Conservation (phyloP, 2,113 vertebrate species). For the Nasalis larvatus region DNA sequence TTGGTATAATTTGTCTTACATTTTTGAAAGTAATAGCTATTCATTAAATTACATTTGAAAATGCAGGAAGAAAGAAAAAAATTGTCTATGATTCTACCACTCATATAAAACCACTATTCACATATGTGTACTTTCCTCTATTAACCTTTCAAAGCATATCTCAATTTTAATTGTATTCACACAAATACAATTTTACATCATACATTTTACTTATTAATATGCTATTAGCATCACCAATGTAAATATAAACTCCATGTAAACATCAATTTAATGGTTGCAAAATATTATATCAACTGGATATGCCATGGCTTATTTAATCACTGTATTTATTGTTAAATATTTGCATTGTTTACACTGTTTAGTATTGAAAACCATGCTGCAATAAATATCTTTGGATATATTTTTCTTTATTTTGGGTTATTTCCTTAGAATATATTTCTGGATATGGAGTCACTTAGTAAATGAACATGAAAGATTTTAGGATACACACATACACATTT, state of each 20-base stretch:
- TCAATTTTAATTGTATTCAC: neutral
- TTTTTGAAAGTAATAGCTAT: conserved; percentile 48
- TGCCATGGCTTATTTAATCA: neutral
- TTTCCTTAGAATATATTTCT: neutral
- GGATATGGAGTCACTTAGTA: neutral
- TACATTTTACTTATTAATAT: conserved; percentile 19
- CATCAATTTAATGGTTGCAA: conserved; percentile 17
- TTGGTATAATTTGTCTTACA: conserved; percentile 53
- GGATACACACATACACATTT: neutral
- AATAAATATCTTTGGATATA: neutral
- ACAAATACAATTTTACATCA: neutral
- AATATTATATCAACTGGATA: neutral
- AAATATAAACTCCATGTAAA: conserved; percentile 23
- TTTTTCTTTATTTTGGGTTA: conserved; percentile 23
- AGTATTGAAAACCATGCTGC: neutral
- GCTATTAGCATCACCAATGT: neutral
- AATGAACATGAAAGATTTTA: neutral
- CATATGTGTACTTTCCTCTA: neutral
- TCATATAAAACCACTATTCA: neutral
- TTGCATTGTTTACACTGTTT: neutral
- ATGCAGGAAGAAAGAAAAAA: conserved; percentile 2
- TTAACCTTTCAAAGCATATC: neutral
- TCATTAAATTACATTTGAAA: conserved; percentile 59
- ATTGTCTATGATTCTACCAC: neutral
- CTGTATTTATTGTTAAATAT: conserved; percentile 20